Percentiles rank a stretch among this genome's conserved stretches.
Evolutionary conservation across 2,797 vertebrate genomes (phyloP).

Genomic region (Diceros bicornis): DNA sequence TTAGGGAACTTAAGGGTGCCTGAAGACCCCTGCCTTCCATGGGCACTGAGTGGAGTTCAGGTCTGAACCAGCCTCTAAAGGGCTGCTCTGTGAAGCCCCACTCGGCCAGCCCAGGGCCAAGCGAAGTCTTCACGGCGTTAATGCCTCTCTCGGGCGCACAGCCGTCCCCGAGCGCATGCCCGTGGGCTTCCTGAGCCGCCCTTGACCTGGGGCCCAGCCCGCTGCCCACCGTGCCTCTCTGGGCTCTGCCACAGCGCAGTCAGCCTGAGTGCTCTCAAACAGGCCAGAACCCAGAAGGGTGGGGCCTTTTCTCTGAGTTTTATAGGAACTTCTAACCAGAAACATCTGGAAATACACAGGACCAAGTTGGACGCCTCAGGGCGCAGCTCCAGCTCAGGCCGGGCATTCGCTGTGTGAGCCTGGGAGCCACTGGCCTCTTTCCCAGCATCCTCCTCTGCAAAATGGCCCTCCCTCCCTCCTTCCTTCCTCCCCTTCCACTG

Average conservation of each 20-base stretch:
- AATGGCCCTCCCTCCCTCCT: neutral
- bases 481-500: neutral
- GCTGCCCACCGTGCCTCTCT: neutral
- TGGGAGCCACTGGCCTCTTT: neutral
- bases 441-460: neutral
- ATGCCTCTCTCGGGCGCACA: neutral
- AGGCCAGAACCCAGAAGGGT: slow-evolving; percentile 20
- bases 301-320: slow-evolving; percentile 1
- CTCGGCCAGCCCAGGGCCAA: neutral
- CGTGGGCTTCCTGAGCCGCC: rapidly evolving
- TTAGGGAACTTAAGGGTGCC: neutral
- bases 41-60: neutral
- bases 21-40: neutral
- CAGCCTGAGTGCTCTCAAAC: neutral
- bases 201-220: rapidly evolving
- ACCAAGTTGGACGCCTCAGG: neutral
- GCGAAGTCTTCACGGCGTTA: rapidly evolving
- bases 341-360: slow-evolving; percentile 64
- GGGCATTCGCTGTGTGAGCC: rapidly evolving
- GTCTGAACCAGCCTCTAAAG: neutral
- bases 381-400: neutral
- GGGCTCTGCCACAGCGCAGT: neutral
- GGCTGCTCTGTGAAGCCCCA: neutral
- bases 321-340: slow-evolving; percentile 48
- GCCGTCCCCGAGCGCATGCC: rapidly evolving